Evolutionary conservation across 2,113 vertebrate genomes (phyloP).

Genomic region (Vimba vimba): DNA sequence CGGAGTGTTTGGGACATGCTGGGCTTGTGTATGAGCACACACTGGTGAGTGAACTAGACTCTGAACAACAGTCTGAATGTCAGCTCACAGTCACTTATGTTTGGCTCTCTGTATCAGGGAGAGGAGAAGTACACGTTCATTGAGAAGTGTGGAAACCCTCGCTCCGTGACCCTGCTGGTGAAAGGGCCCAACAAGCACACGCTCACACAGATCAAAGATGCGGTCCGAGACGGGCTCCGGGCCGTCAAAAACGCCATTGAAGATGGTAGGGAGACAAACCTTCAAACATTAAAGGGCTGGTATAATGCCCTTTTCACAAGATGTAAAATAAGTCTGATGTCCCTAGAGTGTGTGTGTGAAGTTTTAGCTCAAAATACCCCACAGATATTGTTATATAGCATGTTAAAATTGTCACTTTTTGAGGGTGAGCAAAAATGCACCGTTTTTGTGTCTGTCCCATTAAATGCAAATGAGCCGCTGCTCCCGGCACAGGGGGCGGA

Average conservation of each 20-base stretch:
- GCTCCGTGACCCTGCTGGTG: conserved; percentile 92
- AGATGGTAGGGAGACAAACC: conserved; percentile 78
- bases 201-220: conserved; percentile 95
- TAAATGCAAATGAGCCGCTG: no score
- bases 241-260: conserved; percentile 98
- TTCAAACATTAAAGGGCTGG: no score
- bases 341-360: no score
- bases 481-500: no score
- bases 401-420: no score
- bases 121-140: conserved; percentile 98
- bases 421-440: no score
- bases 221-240: conserved; percentile 89
- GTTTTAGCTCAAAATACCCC: no score
- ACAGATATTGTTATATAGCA: no score
- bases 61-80: background rate
- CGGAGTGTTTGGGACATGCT: conserved; percentile 89
- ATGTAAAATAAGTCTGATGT: no score
- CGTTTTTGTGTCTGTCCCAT: no score
- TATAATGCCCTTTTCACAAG: no score
- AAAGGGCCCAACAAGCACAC: conserved; percentile 97
- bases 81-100: background rate
- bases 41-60: conserved; percentile 76
- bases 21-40: conserved; percentile 94
- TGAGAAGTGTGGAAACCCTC: conserved; percentile 92
- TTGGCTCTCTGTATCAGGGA: conserved; percentile 74